Percentiles rank a stretch among this genome's conserved stretches.
phyloP scores from a whole-genome alignment of 1,140 invertebrate species.

The Diorhabda elongata region DNA sequence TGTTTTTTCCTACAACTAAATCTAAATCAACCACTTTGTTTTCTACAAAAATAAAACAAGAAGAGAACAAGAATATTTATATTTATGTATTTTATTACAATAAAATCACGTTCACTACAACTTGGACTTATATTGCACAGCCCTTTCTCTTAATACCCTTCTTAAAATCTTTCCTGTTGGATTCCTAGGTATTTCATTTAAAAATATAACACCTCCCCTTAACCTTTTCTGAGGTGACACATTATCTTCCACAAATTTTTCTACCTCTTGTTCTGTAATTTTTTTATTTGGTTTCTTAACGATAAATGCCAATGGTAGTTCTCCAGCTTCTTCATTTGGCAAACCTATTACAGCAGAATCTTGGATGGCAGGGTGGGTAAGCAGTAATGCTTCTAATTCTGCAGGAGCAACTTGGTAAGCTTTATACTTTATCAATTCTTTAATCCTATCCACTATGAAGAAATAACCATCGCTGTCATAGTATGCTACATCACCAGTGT shows the following conservation, averaged over 20 bases:
- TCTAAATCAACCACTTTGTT: too few species aligned
- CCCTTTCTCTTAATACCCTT: conserved; percentile 45
- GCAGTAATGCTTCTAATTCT: conserved; percentile 72
- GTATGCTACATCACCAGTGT: conserved; percentile 77
- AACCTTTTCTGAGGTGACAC: conserved; percentile 48
- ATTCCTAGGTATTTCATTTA: conserved; percentile 63
- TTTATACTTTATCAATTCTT: conserved; percentile 39
- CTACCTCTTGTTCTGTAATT: conserved; percentile 43
- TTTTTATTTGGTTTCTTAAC: conserved; percentile 50
- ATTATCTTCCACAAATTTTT: conserved; percentile 43
- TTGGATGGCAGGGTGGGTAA: conserved; percentile 61
- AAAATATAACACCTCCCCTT: conserved; percentile 60
- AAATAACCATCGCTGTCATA: conserved; percentile 58
- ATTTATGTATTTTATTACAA: too few species aligned
- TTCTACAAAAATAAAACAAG: too few species aligned
- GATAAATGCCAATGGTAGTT: conserved; percentile 64
- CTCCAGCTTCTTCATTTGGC: conserved; percentile 60
- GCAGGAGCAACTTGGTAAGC: conserved; percentile 63
- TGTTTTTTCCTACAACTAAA: too few species aligned
- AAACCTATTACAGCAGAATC: conserved; percentile 76
- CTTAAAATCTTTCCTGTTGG: conserved; percentile 49
- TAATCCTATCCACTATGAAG: conserved; percentile 36
- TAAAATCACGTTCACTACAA: conserved; percentile 13
- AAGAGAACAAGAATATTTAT: too few species aligned
- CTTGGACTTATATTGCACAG: conserved; percentile 34